Evolutionary conservation across 2,797 vertebrate species (phyloP).

Genomic region (Galago senegalensis): DNA sequence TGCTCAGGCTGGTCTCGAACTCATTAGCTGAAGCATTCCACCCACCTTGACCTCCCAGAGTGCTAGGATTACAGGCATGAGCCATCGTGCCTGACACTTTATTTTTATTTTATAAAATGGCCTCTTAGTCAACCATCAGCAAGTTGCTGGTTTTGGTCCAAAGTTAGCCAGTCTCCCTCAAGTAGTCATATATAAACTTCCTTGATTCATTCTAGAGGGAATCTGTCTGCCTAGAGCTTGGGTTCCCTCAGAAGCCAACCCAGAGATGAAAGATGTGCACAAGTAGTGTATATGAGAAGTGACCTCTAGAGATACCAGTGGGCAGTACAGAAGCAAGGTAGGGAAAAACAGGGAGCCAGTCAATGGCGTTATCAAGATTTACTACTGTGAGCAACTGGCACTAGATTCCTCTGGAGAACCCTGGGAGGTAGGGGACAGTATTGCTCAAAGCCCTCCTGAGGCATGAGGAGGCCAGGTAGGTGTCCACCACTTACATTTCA

Average conservation of each 20-base stretch:
- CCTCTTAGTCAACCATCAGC: background rate
- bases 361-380: background rate
- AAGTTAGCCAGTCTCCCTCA: background rate
- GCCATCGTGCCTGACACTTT: background rate
- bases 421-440: background rate
- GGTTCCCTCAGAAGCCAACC: background rate
- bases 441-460: background rate
- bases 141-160: background rate
- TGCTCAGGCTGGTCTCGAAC: too few species aligned
- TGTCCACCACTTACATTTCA: background rate
- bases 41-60: too few species aligned
- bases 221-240: background rate
- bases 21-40: too few species aligned
- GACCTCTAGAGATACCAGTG: background rate
- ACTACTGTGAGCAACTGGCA: background rate
- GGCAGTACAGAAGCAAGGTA: background rate
- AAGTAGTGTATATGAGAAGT: background rate
- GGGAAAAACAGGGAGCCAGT: background rate
- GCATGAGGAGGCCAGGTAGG: rapidly evolving
- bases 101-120: background rate
- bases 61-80: too few species aligned
- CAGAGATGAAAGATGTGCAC: background rate
- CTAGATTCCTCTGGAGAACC: background rate
- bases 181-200: background rate
- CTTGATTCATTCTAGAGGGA: background rate